phyloP scores from a whole-genome alignment of 2,888 invertebrate species.

The Andrena bicolor region DNA sequence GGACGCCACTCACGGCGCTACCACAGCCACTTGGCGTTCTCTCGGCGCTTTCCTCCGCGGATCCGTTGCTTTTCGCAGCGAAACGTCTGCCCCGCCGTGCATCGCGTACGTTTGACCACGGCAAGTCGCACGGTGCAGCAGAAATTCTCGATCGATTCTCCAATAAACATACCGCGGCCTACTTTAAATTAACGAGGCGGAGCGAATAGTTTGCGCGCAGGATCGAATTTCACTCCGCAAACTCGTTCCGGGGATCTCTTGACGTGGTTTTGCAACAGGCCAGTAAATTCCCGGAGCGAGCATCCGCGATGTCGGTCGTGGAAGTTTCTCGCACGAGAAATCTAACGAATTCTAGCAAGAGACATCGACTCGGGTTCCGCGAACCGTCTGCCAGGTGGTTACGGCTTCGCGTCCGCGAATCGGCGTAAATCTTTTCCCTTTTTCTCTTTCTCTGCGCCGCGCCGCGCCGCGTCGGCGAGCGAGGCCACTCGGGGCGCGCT shows the following conservation, averaged over 20 bases:
- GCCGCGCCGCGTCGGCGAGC: no score
- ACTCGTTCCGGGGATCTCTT: not conserved
- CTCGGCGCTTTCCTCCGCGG: not conserved
- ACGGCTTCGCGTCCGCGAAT: no score
- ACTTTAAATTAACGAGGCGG: not conserved
- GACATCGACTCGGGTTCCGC: no score
- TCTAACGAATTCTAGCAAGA: no score
- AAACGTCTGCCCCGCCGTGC: not conserved
- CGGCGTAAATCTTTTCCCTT: no score
- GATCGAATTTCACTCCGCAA: not conserved
- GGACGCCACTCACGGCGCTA: slow-evolving; percentile 26
- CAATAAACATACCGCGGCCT: not conserved
- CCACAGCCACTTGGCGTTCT: slow-evolving; percentile 14
- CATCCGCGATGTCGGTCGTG: no score
- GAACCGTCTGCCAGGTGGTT: no score
- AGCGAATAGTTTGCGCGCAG: not conserved
- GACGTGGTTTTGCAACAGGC: not conserved
- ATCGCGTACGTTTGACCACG: not conserved
- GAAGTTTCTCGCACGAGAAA: no score
- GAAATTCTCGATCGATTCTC: not conserved
- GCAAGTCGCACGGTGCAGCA: not conserved
- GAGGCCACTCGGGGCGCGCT: not conserved
- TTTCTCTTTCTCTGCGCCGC: not conserved
- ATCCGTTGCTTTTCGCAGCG: not conserved
- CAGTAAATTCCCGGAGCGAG: no score